Evolutionary conservation across 2,113 vertebrate genomes (phyloP), one percentile per base, ranked within the genome.

Genomic region (Hiodon alosoides): DNA sequence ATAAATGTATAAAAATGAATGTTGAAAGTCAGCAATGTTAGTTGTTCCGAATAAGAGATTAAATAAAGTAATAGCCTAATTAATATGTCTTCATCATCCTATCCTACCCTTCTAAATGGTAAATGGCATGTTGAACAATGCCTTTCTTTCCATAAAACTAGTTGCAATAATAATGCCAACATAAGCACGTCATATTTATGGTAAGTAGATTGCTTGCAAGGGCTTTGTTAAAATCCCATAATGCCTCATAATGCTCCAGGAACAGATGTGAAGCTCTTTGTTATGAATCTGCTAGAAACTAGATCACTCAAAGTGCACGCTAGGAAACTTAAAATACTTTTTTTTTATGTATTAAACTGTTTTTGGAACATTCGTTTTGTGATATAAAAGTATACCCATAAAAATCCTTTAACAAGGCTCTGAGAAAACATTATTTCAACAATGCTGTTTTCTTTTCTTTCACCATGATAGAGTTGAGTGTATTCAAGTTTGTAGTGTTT

Each of bases 171-270:
- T 31, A 74, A 50, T 67, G 46, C 67, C 58, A 50, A 58, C 31
- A 5, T 66, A 66, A 74, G 54, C 48, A 9, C 53, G 53, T 66
- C 51, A 54, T 64, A 52, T 62, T 54, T 73, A n/a, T 16, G n/a
- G 58, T 75, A 57, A 66, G 17, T 67, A 51, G 16, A 48, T 46
- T 71, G 7, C 69, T 16, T 46, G 8, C 53, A 57, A 57, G 17
- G 17, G 5, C 4, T 54, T 73, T 66, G 16, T 73, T 54, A 58
- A 66, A 53, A 73, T 54, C 31, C n/a, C 64, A 55, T 67, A 52
- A 74, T 67, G 53, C 53, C 17, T 9, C 52, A 11, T 57, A 74
- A 65, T 74, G 53, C 48, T 66, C 16, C 54, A 67, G 50, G 70
- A 60, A 16, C 64, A 57, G 13, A 17, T 67, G 46, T 62, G 62